Evolutionary conservation across 2,888 invertebrate species (phyloP), one percentile per base, ranked within the genome.

Genomic region (Trisateles emortualis): DNA sequence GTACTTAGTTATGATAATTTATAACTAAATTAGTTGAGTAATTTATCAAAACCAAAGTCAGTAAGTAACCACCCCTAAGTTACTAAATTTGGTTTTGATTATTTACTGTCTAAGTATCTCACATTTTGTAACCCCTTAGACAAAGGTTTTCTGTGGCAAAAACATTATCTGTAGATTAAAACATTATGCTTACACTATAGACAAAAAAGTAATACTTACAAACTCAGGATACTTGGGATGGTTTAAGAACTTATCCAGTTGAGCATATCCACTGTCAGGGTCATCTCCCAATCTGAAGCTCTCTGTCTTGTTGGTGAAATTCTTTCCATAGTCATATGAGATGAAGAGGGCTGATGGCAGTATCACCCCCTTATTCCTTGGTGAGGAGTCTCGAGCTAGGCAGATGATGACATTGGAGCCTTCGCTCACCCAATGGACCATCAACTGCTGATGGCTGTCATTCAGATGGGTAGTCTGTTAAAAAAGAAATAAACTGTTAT

Each of bases 351-450:
- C 94, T 40, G 97, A 97, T 17, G 96, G 95, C 46, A 96, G 96
- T 4, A 96, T 94, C 0, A 86, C 81, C 19, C 87, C 90, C 50
- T 90, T 86, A 59, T 87, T 87, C 40, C 90, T 78, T 8, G 94
- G 94, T 47, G 93, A 91, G 10, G 96, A 95, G 82, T 97, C 96
- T 69, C 96, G 94, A 1, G 97, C 97, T 60, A 98, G 89, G 75
- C 98, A 98, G 64, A 98, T 96, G 72, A 98, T 96, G 22, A 97
- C 96, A 86, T 97, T 95, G 57, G 97, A 97, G 14, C 96, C 96
- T 84, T 97, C 96, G 19, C 98, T 98, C 9, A 97, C 96, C 98
- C 98, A 98, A 85, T 98, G 97, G 8, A 98, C 97, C 94, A 98
- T 96, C 74, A 98, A 87, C 81, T 97, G 97, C 76, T 97, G 96